These are phyloP conservation scores for Zoanthus sansibaricus DNA, from an alignment of 92 coral and sea anemone species.

Conservation along the genomic window DNA sequence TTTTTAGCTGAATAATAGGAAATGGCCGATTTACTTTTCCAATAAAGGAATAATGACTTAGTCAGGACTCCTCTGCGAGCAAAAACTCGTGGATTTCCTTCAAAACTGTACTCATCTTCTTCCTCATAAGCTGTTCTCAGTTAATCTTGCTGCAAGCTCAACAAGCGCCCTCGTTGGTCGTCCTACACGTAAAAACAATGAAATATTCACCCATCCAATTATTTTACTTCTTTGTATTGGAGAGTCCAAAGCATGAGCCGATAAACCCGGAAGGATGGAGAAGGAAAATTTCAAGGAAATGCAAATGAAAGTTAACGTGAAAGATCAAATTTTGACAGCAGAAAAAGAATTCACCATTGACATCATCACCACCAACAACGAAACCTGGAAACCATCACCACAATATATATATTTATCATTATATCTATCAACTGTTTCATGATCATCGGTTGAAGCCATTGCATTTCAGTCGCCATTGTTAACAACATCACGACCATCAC, in stretches of 20 bases:
- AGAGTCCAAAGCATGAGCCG: not conserved
- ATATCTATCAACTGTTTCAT: too few relatives aligned
- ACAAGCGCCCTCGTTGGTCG: constrained; percentile 45
- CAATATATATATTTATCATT: too few relatives aligned
- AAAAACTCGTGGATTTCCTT: not conserved
- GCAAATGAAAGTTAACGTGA: too few relatives aligned
- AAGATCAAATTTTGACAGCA: too few relatives aligned
- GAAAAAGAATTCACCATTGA: too few relatives aligned
- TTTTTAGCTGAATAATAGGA: too few relatives aligned
- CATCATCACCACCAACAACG: too few relatives aligned
- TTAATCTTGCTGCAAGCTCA: constrained; percentile 25
- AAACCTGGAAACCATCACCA: too few relatives aligned
- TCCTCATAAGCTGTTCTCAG: constrained; percentile 16
- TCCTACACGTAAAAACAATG: constrained; percentile 1
- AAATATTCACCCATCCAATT: not conserved
- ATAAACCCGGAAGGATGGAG: not conserved
- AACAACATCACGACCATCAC: too few relatives aligned
- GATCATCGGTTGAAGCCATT: too few relatives aligned
- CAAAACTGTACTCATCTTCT: not conserved
- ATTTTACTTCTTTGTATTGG: not conserved
- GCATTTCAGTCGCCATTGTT: too few relatives aligned
- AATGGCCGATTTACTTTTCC: not conserved
- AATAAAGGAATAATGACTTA: not conserved
- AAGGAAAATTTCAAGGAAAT: not conserved
- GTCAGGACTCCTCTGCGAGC: not conserved